Conservation (phyloP, 2,113 vertebrate genomes). For the Sapayoa aenigma region DNA sequence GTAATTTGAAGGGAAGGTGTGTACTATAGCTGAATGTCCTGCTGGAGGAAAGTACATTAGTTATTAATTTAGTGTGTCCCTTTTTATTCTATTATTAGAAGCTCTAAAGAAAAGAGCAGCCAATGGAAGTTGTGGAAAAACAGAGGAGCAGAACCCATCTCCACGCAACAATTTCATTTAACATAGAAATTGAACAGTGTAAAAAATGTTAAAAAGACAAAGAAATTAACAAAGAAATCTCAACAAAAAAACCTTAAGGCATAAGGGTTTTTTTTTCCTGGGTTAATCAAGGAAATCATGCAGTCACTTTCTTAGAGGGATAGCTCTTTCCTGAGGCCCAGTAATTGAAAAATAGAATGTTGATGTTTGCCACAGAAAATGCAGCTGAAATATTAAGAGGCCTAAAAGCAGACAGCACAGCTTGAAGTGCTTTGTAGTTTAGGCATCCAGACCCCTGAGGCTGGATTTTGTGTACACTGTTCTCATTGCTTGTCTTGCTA, state of each 20-base stretch:
- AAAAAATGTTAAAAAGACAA: background rate
- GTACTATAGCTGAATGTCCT: background rate
- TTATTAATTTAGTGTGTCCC: background rate
- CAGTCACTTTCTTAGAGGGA: background rate
- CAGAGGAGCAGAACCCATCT: background rate
- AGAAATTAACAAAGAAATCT: background rate
- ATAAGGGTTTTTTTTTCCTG: background rate
- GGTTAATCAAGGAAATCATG: background rate
- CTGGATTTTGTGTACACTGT: background rate
- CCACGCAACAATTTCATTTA: background rate
- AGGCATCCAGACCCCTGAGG: background rate
- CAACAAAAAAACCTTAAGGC: background rate
- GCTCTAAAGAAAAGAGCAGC: background rate
- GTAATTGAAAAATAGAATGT: background rate
- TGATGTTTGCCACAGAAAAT: background rate
- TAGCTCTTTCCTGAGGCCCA: background rate
- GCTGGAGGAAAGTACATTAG: background rate
- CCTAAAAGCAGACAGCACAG: background rate
- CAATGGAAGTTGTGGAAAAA: background rate
- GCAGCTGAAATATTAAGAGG: background rate
- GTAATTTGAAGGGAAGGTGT: background rate
- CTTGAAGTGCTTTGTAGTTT: background rate
- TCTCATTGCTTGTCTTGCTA: background rate
- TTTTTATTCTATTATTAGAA: background rate
- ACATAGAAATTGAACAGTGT: background rate